Evolutionary conservation across 2,888 invertebrate genomes (phyloP).

Genomic region (Dryocosmus kuriphilus): DNA sequence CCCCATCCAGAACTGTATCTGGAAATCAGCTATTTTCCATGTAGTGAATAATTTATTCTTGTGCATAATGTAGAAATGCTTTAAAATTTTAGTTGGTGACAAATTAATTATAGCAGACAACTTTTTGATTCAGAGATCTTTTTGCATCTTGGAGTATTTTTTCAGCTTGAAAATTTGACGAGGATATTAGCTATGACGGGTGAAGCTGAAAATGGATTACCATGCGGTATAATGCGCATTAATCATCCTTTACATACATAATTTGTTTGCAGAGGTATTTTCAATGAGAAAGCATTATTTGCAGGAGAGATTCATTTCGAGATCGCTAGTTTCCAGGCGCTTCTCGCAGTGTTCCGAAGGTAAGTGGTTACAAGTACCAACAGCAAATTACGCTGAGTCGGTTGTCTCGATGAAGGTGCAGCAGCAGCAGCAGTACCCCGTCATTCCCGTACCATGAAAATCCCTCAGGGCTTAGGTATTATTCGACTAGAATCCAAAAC

Average conservation of each 20-base stretch:
- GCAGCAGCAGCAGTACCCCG: slow-evolving; percentile 34
- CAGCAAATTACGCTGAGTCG: slow-evolving; percentile 53
- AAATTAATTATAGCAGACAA: no score
- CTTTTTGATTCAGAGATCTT: no score
- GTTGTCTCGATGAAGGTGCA: slow-evolving; percentile 52
- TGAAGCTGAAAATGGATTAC: no score
- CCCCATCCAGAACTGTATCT: not conserved
- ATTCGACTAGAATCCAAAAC: slow-evolving; percentile 46
- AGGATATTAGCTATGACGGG: no score
- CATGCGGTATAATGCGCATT: no score
- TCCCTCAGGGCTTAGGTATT: slow-evolving; percentile 50
- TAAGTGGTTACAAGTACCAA: slow-evolving; percentile 52
- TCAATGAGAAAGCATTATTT: not conserved
- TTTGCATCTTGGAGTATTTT: no score
- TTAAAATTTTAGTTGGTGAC: no score
- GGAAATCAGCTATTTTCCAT: not conserved
- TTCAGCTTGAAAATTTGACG: no score
- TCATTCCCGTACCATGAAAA: slow-evolving; percentile 40
- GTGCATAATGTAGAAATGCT: no score
- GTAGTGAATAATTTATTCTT: not conserved
- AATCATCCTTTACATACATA: not conserved
- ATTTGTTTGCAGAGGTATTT: not conserved
- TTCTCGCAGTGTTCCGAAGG: slow-evolving; percentile 47
- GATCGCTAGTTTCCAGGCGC: slow-evolving; percentile 13
- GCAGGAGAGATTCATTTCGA: not conserved